Base-by-base conservation (phyloP, 92 coral and sea anemone species). In the Heliopora coerulea region DNA sequence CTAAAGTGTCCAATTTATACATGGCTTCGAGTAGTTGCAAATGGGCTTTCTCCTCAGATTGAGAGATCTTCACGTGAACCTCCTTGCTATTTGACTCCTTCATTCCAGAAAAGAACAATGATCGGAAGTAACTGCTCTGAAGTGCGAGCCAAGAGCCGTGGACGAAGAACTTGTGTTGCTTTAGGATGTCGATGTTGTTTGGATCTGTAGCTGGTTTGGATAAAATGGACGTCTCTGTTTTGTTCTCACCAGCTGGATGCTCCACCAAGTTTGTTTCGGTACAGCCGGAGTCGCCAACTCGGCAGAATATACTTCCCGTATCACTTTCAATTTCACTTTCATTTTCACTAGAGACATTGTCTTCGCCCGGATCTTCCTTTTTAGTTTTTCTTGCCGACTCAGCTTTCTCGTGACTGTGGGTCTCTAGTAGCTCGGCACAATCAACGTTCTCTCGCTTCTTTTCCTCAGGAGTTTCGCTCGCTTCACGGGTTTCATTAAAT, bases 61-160 rank as follows among this genome's bases (percentile, higher is more conserved):
- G 18, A 2, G 72, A n/a, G 32, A 65, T 39, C 49, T 65, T 65
- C 1, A 65, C 19, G 26, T 65, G 72, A 25, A 65, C 72, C 23
- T 65, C 72, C 49, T 37, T 20, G 49, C 26, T 27, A 42, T 41
- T 27, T 1, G 30, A 39, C 31, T 65, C 72, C 49, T 65, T 65
- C 72, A 41, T 65, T 8, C 72, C 72, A 40, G 54, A 39, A 30
- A 20, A 50, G 18, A 65, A 40, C 46, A 65, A 50, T 29, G 72
- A 65, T 19, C 72, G 72, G 49, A 65, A 65, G n/a, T 65, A 65
- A 11, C 27, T 25, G 20, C 72, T 65, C 41, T 65, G 72, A 19
- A 65, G 27, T 0, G 72, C 46, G 9, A 65, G n/a, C 52, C 52
- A 46, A 46, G 52, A 46, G n/a, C 52, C n/a, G 52, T 46, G 52